Conservation (phyloP, 2,113 vertebrate genomes). For the Nesogale talazaci region DNA sequence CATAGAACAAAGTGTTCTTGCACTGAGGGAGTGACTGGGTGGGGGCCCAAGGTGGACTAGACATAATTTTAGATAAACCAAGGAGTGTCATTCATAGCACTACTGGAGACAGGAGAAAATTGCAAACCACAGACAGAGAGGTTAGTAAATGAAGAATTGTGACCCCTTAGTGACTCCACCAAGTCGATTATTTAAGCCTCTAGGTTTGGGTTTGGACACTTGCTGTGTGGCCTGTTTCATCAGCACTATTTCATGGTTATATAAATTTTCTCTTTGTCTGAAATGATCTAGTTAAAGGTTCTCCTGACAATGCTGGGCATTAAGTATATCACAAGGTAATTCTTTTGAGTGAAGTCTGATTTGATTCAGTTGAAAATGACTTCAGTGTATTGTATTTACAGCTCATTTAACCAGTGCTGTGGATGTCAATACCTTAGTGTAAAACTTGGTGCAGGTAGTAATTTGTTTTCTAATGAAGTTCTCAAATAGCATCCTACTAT, state of each 20-base stretch:
- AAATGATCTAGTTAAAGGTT: conserved; percentile 77
- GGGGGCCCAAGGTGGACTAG: conserved; percentile 39
- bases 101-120: conserved; percentile 72
- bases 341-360: conserved; percentile 84
- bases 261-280: conserved; percentile 77
- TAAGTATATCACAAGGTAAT: conserved; percentile 80
- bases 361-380: conserved; percentile 85
- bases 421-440: conserved; percentile 85
- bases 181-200: conserved; percentile 72
- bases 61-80: conserved; percentile 59
- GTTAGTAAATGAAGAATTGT: conserved; percentile 65
- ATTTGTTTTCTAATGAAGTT: conserved; percentile 87
- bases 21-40: too few relatives aligned
- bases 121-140: conserved; percentile 52
- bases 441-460: conserved; percentile 84
- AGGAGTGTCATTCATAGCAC: conserved; percentile 63
- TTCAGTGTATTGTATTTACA: conserved; percentile 83
- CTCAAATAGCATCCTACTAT: conserved; percentile 74
- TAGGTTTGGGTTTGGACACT: conserved; percentile 70
- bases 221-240: conserved; percentile 69
- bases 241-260: conserved; percentile 61
- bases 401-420: conserved; percentile 85
- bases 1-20: too few relatives aligned
- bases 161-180: conserved; percentile 73
- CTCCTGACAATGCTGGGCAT: conserved; percentile 73